Percentiles rank a stretch among this genome's conserved stretches.
These are phyloP conservation scores for Grapholita molesta DNA, from an alignment of 1,140 invertebrate species.

Conservation along the genomic window DNA sequence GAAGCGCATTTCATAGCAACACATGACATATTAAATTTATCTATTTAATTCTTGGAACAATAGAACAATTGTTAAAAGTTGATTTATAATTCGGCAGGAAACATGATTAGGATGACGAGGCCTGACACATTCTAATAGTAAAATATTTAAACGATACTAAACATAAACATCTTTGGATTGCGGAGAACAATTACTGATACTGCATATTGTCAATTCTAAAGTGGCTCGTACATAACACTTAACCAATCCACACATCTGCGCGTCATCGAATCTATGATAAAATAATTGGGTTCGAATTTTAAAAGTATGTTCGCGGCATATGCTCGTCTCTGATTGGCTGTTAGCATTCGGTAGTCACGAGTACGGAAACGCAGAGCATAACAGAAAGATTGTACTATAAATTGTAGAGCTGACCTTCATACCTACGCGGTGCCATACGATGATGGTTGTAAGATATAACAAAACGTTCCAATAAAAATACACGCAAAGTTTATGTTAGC, in stretches of 20 bases:
- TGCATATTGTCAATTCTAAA: neutral
- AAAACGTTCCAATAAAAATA: slow-evolving; percentile 1
- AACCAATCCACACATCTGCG: slow-evolving; percentile 14
- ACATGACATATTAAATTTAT: neutral
- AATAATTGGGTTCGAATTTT: slow-evolving; percentile 26
- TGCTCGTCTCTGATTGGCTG: slow-evolving; percentile 1
- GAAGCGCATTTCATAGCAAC: slow-evolving; percentile 6
- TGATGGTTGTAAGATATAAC: neutral
- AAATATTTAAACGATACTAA: slow-evolving; percentile 23
- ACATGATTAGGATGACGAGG: neutral
- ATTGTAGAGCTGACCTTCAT: slow-evolving; percentile 20
- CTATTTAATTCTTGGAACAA: neutral
- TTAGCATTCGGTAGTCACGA: slow-evolving; percentile 9
- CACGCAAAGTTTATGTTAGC: neutral
- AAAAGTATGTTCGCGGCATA: slow-evolving; percentile 24
- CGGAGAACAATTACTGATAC: too few species aligned
- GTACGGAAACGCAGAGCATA: slow-evolving; percentile 16
- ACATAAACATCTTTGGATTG: too few species aligned
- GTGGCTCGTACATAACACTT: slow-evolving; percentile 6
- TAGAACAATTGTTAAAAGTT: neutral
- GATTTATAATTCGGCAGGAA: neutral
- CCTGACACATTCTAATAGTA: neutral
- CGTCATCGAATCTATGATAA: slow-evolving; percentile 20
- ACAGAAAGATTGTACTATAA: slow-evolving; percentile 21
- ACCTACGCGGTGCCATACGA: slow-evolving; percentile 4